Evolutionary conservation across 2,113 vertebrate species (phyloP).

Genomic region (Erythrocebus patas): DNA sequence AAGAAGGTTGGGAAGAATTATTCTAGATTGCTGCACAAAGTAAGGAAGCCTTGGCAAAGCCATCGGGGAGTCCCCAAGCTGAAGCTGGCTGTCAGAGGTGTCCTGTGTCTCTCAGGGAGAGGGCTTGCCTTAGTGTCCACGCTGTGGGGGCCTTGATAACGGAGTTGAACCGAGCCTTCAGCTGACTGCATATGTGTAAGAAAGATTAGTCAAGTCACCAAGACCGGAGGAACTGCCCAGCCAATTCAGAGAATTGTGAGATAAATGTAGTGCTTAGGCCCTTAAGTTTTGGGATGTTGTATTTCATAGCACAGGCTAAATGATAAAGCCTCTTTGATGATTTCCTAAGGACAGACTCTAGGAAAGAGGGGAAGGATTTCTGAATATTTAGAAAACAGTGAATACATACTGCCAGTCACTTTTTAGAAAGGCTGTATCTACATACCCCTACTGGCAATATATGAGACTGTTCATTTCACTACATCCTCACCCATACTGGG

Average conservation of each 20-base stretch:
- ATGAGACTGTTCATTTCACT: neutral
- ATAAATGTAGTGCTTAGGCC: neutral
- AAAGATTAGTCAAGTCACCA: neutral
- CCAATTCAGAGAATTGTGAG: rapidly evolving
- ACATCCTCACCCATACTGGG: neutral
- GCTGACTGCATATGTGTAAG: too few relatives aligned
- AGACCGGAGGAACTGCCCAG: neutral
- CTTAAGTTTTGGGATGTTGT: neutral
- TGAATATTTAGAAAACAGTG: neutral
- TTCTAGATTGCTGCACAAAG: neutral
- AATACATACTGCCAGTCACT: rapidly evolving
- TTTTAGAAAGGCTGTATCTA: neutral
- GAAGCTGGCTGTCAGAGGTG: neutral
- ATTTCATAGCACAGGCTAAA: neutral
- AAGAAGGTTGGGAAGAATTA: neutral
- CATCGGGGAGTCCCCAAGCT: neutral
- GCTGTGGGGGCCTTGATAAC: neutral
- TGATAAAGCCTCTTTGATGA: neutral
- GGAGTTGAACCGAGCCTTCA: rapidly evolving
- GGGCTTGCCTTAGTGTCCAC: neutral
- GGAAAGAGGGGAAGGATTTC: neutral
- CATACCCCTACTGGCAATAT: neutral
- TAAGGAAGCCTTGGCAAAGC: neutral
- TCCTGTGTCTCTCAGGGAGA: neutral
- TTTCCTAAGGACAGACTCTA: neutral